Conservation (phyloP, 2,113 vertebrate species). For the Microcebus murinus region DNA sequence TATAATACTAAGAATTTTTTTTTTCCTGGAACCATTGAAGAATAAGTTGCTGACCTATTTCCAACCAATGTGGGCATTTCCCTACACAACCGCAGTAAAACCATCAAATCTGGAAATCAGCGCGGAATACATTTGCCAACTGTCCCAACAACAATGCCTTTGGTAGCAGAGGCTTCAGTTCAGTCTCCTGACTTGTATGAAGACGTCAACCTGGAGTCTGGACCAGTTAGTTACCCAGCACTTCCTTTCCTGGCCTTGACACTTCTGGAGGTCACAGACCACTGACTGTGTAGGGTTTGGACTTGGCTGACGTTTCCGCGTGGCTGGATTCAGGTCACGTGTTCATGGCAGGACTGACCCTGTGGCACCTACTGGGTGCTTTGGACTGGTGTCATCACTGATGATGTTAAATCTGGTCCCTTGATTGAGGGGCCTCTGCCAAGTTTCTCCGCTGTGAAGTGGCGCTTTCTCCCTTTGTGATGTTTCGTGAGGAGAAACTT, state of each 20-base stretch:
- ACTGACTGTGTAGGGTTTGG: background rate
- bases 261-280: background rate
- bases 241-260: background rate
- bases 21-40: background rate
- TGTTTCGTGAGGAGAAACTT: background rate
- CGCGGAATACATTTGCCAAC: background rate
- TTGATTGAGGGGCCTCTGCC: background rate
- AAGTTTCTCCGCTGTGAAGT: background rate
- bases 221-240: accelerated
- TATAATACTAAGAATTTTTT: background rate
- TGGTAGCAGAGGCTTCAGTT: background rate
- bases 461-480: background rate
- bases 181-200: background rate
- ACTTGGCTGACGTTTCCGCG: accelerated
- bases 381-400: background rate
- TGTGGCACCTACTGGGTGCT: accelerated
- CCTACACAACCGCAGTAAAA: too few relatives aligned
- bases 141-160: background rate
- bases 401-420: background rate
- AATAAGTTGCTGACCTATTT: background rate
- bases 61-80: background rate
- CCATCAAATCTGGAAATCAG: accelerated
- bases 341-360: background rate
- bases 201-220: accelerated
- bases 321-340: accelerated